Evolutionary conservation across 2,113 vertebrate species (phyloP), one percentile per base, ranked within the genome.

Genomic region (Anthoscopus minutus): DNA sequence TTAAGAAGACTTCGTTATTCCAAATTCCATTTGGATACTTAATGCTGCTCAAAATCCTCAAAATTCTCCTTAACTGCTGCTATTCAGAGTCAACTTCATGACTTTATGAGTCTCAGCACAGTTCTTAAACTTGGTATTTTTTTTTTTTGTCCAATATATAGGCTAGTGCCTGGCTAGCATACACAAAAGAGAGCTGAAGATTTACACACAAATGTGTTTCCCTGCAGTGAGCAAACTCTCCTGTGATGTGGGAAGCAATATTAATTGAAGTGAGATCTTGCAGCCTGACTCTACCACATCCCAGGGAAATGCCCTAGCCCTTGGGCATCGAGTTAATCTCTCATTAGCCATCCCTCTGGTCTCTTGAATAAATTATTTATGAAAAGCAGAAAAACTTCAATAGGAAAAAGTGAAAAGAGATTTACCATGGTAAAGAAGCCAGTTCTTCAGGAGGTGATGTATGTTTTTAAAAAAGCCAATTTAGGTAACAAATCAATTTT

Each of bases 281-380:
- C 70, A 95, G 94, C 48, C 83, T 96, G 95, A 92, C 91, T 96
- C 94, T 54, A 96, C 95, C 95, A 95, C 95, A 96, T 97, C 95
- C 92, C 91, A 96, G 94, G 86, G 94, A 97, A 97, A 93, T 96
- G 96, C 91, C 94, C 93, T 69, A 87, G 94, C 94, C 96, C 84
- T 67, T 96, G 91, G 95, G 96, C 94, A 94, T 19, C 78, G 60
- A 91, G 92, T 93, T 96, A 96, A 95, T 95, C 93, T 94, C 95
- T 96, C 96, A 96, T 96, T 97, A 95, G 89, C 95, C 81, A 93
- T 72, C 94, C 73, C 95, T 89, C 94, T 91, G 86, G 95, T 93
- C 93, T 92, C 86, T 45, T 95, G 95, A 96, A 97, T 97, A 95
- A 86, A 96, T 95, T 96, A 95, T 76, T 93, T 96, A 94, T 95